Evolutionary conservation across 2,797 vertebrate species (phyloP).

Genomic region (Poecilia wingei): DNA sequence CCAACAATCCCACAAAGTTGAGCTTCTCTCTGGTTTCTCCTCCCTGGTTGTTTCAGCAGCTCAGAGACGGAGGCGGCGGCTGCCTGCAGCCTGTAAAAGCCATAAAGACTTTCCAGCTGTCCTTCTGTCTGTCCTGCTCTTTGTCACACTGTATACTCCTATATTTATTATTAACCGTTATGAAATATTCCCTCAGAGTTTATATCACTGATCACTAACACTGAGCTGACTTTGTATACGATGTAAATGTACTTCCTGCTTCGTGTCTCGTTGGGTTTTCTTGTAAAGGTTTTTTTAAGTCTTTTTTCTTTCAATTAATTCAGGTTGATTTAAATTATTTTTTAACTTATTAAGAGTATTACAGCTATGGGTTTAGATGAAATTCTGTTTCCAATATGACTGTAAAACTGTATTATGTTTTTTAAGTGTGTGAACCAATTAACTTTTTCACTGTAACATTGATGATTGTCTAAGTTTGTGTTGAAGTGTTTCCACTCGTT

Average conservation of each 20-base stretch:
- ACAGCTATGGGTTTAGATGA: constrained; percentile 53
- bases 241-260: constrained; percentile 65
- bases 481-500: constrained; percentile 61
- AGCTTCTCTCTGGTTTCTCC: background rate
- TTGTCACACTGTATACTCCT: constrained; percentile 67
- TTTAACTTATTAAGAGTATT: constrained; percentile 81
- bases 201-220: constrained; percentile 81
- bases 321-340: constrained; percentile 75
- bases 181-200: constrained; percentile 76
- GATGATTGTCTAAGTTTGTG: constrained; percentile 55
- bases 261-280: constrained; percentile 62
- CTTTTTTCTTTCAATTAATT: constrained; percentile 34
- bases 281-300: constrained; percentile 48
- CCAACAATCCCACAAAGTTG: constrained; percentile 46
- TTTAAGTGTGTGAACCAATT: constrained; percentile 45
- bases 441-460: constrained; percentile 51
- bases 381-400: constrained; percentile 44
- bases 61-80: constrained; percentile 34
- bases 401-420: constrained; percentile 43
- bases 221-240: constrained; percentile 80
- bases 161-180: constrained; percentile 73
- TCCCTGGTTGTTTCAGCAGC: constrained; percentile 10
- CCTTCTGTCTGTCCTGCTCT: constrained; percentile 50
- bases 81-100: constrained; percentile 76
- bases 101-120: constrained; percentile 77